Evolutionary conservation across 2,113 vertebrate genomes (phyloP), one percentile per base, ranked within the genome.

Genomic region (Turnix velox): DNA sequence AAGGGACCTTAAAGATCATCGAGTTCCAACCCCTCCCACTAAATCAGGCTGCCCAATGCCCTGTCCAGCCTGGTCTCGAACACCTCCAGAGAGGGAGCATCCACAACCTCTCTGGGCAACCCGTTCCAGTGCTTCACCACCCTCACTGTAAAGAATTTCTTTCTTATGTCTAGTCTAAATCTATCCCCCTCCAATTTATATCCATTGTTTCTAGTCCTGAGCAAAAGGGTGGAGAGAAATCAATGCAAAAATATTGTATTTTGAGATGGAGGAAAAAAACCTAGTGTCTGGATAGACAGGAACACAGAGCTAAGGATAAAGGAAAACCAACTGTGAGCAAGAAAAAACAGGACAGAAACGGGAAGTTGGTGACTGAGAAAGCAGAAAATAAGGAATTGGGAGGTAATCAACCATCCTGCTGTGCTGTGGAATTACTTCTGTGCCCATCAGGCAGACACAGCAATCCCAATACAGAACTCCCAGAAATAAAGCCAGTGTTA

Each of bases 271-370:
- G 35, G 40, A 37, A 84, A 89, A 65, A 15, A 28, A 48, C 28
- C 6, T 31, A 92, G 57, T 7, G 14, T 43, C 24, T 49, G 48
- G 40, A 66, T 73, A 94, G 43, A 43, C 18, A 79, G 59, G 33
- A 88, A 65, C 69, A 84, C 93, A 92, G 45, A 91, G 58, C 31
- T 57, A 25, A 68, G 52, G 28, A 69, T 33, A 87, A 82, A 69
- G 27, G 48, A 65, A 95, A 90, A 89, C 3, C 49, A 89, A 43
- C 61, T 5, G 3, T 25, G 52, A 88, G 10, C 24, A 85, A 82
- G 66, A 59, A 54, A 91, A 28, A 66, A 33, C 0, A 13, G 46
- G 45, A 33, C 78, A 72, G 28, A 84, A 40, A 23, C 43, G 67
- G n/a, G 39, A 67, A 78, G 31, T 67, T 73, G 87, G 57, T 49